Base-by-base conservation (phyloP, 2,888 invertebrate species). In the Hofmannophila pseudospretella region DNA sequence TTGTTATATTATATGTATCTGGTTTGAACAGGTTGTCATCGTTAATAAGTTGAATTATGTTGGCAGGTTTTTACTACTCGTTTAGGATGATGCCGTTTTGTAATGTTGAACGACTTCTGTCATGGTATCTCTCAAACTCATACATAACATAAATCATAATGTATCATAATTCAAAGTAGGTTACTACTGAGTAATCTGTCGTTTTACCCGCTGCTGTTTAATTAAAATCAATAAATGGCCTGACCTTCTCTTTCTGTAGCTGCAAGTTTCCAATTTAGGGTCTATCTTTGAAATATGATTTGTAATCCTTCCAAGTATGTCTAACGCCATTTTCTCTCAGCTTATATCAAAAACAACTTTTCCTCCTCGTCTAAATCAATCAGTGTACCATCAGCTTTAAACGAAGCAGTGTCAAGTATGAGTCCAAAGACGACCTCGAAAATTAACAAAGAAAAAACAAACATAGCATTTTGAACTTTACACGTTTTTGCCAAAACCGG, bases 381-480 rank as follows among this genome's bases (percentile, higher is more conserved):
- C 19, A 42, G 57, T 67, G 56, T 62, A 38, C 11, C 41, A 20
- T 19, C 35, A 43, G 29, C 63, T 53, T 57, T 55, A 62, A 42
- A 39, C 46, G 49, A 44, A 52, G 48, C 57, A 56, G 47, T 60
- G 60, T 59, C 62, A 59, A 49, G 53, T 45, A 49, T 66, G 62
- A 71, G 72, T 67, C 48, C 62, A 43, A 39, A 53, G 46, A 41
- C 63, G 74, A 69, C 77, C 76, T 77, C 76, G 67, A 68, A 58
- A 62, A 61, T 62, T 61, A 63, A 53, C 61, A 46, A 61, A 68
- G 67, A 66, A 59, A 67, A 68, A 69, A 70, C 61, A 69, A 68
- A 68, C 60, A 49, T 64, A 54, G 49, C 62, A 57, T 65, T 69
- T 66, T 77, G 71, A 77, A 75, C 75, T 76, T 72, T 67, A 67